Percentiles rank a stretch among this genome's conserved stretches.
phyloP scores from a whole-genome alignment of 2,797 vertebrate genomes.

The Sebastes baramenuke region DNA sequence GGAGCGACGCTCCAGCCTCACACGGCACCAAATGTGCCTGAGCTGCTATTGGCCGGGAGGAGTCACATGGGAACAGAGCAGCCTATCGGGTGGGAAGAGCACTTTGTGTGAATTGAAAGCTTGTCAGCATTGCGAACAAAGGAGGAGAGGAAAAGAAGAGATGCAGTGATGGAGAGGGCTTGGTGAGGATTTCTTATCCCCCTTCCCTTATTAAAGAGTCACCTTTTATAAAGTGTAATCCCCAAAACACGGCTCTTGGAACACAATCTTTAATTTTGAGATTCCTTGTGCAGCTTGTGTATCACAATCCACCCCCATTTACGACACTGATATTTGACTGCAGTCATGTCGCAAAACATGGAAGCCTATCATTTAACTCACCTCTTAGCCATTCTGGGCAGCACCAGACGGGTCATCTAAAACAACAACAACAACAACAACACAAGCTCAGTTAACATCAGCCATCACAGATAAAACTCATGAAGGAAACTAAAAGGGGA shows the following conservation, averaged over 20 bases:
- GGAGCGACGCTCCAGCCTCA: conserved; percentile 73
- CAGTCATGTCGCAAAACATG: conserved; percentile 63
- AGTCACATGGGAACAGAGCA: conserved; percentile 61
- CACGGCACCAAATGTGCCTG: conserved; percentile 80
- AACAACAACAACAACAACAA: conserved; percentile 26
- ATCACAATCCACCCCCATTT: neutral
- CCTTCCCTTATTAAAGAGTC: neutral
- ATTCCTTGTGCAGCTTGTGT: neutral
- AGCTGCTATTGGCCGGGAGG: conserved; percentile 59
- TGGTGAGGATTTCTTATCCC: conserved; percentile 46
- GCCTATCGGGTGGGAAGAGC: conserved; percentile 72
- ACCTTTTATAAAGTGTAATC: conserved; percentile 1
- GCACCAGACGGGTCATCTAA: conserved; percentile 95
- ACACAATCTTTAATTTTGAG: neutral
- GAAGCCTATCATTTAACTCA: conserved; percentile 78
- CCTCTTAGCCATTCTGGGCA: conserved; percentile 95
- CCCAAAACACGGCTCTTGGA: neutral
- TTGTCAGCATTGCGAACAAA: conserved; percentile 79
- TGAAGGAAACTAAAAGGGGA: neutral
- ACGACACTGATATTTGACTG: conserved; percentile 27
- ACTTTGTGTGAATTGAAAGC: conserved; percentile 81
- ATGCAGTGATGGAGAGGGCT: conserved; percentile 58
- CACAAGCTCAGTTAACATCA: conserved; percentile 7
- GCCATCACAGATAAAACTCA: neutral
- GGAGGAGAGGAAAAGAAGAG: conserved; percentile 52